phyloP scores from a whole-genome alignment of 2,888 invertebrate genomes.

The Hirtodrosophila duncani region DNA sequence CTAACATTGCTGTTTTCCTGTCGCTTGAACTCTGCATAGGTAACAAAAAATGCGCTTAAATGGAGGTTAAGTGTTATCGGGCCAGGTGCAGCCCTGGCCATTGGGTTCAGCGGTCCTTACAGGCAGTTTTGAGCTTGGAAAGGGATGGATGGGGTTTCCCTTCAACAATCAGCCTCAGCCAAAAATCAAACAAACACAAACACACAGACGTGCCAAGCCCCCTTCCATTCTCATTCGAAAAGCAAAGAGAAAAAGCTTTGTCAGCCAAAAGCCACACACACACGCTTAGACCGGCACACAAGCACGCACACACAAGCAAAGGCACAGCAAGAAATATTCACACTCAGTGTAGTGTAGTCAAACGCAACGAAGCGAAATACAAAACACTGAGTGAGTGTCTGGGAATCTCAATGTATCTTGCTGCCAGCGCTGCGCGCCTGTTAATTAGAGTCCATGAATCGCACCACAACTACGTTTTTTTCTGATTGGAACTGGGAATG shows the following conservation, averaged over 20 bases:
- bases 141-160: too few relatives aligned
- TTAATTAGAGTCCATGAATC: slow-evolving; percentile 78
- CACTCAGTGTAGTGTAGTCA: slow-evolving; percentile 56
- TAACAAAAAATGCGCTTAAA: slow-evolving; percentile 65
- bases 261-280: not conserved
- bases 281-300: slow-evolving; percentile 8
- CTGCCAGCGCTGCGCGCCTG: slow-evolving; percentile 65
- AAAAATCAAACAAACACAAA: not conserved
- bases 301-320: slow-evolving; percentile 8
- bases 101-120: too few relatives aligned
- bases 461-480: slow-evolving; percentile 53
- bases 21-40: slow-evolving; percentile 64
- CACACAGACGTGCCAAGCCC: too few relatives aligned
- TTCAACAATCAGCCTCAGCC: slow-evolving; percentile 27
- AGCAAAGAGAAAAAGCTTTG: slow-evolving; percentile 7
- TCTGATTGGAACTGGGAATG: too few relatives aligned
- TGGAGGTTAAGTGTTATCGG: slow-evolving; percentile 27
- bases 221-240: too few relatives aligned
- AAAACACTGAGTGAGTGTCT: slow-evolving; percentile 56
- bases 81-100: too few relatives aligned
- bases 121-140: too few relatives aligned
- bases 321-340: slow-evolving; percentile 38
- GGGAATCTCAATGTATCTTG: slow-evolving; percentile 38
- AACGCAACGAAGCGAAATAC: slow-evolving; percentile 47
- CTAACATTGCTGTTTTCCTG: slow-evolving; percentile 62